phyloP scores from a whole-genome alignment of 2,113 vertebrate genomes.

The Siniperca chuatsi region DNA sequence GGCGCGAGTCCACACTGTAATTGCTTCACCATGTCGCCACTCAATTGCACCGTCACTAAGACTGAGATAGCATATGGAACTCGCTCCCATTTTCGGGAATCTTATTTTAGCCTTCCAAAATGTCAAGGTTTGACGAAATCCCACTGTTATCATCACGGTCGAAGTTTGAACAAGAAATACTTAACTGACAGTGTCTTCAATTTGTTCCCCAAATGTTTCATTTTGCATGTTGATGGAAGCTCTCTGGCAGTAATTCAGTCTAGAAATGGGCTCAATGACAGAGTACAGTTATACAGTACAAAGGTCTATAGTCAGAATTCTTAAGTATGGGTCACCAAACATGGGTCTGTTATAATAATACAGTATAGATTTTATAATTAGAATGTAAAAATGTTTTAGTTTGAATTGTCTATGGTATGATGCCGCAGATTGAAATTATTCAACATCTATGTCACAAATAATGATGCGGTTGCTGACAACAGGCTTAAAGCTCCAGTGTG shows the following conservation, averaged over 20 bases:
- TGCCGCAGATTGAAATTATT: background rate
- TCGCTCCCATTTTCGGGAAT: constrained; percentile 22
- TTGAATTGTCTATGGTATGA: background rate
- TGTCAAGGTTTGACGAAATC: constrained; percentile 47
- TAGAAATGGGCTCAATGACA: constrained; percentile 42
- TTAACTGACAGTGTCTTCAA: constrained; percentile 52
- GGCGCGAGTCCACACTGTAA: constrained; percentile 60
- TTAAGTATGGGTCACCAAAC: constrained; percentile 5
- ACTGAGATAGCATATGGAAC: constrained; percentile 31
- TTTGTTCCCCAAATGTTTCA: constrained; percentile 63
- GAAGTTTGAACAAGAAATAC: constrained; percentile 43
- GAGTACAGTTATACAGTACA: background rate
- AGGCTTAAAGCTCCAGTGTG: background rate
- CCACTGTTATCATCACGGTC: constrained; percentile 44
- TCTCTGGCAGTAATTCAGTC: constrained; percentile 49
- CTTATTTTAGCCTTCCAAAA: constrained; percentile 47
- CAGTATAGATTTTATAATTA: background rate
- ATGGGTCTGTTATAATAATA: constrained; percentile 12
- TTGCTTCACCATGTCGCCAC: constrained; percentile 71
- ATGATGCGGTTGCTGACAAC: background rate
- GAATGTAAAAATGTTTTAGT: constrained; percentile 8
- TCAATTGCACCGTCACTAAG: constrained; percentile 38
- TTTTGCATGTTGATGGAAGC: constrained; percentile 49
- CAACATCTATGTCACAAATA: background rate
- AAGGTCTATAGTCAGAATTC: background rate